phyloP scores from a whole-genome alignment of 2,797 vertebrate species.

The Pipistrellus kuhlii region DNA sequence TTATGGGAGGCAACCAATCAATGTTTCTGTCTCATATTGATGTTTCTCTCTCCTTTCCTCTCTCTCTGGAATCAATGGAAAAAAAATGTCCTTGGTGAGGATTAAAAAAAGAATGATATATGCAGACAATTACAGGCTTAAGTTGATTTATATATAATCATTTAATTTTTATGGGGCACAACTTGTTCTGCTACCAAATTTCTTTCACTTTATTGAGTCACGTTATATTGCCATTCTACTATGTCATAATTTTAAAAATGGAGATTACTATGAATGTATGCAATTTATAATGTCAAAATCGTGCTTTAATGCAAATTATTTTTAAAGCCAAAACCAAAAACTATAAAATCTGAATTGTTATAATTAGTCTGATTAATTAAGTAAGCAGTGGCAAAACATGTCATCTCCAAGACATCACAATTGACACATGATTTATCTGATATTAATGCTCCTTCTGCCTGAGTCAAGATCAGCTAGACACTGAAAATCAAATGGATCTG shows the following conservation, averaged over 20 bases:
- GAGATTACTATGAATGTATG: not conserved
- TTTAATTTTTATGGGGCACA: slow-evolving; percentile 30
- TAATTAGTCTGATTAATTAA: slow-evolving; percentile 29
- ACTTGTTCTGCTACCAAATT: not conserved
- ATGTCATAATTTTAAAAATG: slow-evolving; percentile 37
- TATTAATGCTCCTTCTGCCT: not conserved
- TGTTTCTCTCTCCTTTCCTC: not conserved
- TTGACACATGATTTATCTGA: slow-evolving; percentile 23
- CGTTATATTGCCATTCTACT: not conserved
- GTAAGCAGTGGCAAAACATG: not conserved
- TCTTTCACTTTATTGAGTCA: not conserved
- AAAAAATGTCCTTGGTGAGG: not conserved
- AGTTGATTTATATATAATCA: slow-evolving; percentile 1
- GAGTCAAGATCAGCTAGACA: not conserved
- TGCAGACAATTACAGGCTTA: not conserved
- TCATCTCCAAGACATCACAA: not conserved
- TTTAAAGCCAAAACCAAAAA: not conserved
- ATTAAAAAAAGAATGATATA: not conserved
- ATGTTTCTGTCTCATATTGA: not conserved
- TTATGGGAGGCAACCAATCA: not conserved
- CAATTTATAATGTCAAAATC: not conserved
- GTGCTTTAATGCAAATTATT: slow-evolving; percentile 37
- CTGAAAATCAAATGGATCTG: slow-evolving; percentile 10
- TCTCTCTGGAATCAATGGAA: not conserved
- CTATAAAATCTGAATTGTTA: slow-evolving; percentile 40